Percentiles rank a stretch among this genome's conserved stretches.
Conservation (phyloP, 2,797 vertebrate species). For the Mustela erminea region DNA sequence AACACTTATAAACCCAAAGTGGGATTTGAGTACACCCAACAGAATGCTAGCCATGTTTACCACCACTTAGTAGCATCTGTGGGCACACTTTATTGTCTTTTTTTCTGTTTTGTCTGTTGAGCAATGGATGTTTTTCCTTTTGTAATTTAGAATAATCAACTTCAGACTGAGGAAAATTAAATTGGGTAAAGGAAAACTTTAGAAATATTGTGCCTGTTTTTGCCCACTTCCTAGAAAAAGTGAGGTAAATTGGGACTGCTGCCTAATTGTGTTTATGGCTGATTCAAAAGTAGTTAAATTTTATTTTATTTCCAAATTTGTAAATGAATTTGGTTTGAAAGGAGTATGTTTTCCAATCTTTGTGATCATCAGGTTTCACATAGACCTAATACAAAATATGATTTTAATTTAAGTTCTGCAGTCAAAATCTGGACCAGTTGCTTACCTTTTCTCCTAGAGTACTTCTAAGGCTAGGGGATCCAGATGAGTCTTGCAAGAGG, state of each 20-base stretch:
- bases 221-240: constrained; percentile 46
- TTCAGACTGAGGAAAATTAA: constrained; percentile 20
- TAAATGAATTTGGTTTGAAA: constrained; percentile 49
- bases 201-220: not conserved
- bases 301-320: constrained; percentile 35
- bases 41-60: not conserved
- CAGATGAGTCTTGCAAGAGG: constrained; percentile 15
- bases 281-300: constrained; percentile 44
- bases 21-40: not conserved
- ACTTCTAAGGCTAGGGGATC: constrained; percentile 27
- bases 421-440: constrained; percentile 27
- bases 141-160: not conserved
- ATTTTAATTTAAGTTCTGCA: constrained; percentile 60
- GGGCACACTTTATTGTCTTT: not conserved
- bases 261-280: not conserved
- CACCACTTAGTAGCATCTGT: not conserved
- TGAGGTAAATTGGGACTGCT: constrained; percentile 8
- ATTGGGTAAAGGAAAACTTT: constrained; percentile 36
- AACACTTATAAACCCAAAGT: not conserved
- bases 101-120: constrained; percentile 7
- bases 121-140: not conserved
- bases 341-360: not conserved
- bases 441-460: constrained; percentile 8
- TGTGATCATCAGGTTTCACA: constrained; percentile 17
- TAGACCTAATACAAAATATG: constrained; percentile 34